phyloP scores from a whole-genome alignment of 2,113 vertebrate species.

The Mesocricetus auratus region DNA sequence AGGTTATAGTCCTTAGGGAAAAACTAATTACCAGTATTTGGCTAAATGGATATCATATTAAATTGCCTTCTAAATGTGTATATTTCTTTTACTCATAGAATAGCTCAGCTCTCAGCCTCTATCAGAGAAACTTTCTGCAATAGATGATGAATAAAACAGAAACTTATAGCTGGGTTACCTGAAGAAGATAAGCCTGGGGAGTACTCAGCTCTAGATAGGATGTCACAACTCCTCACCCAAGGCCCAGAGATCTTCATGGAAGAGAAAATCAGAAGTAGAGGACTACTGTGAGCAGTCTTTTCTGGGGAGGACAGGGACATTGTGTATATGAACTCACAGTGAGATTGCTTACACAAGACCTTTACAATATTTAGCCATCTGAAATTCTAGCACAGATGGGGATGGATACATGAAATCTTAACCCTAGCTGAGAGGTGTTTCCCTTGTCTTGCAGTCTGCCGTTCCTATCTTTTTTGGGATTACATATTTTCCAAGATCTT shows the following conservation, averaged over 20 bases:
- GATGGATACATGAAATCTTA: neutral
- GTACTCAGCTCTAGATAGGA: neutral
- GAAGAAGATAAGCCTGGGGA: too few species aligned
- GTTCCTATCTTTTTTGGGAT: conserved; percentile 11
- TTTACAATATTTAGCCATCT: too few species aligned
- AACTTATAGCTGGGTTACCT: neutral
- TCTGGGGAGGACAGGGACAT: neutral
- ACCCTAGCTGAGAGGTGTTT: neutral
- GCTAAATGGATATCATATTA: neutral
- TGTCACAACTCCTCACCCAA: neutral
- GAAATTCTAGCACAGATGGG: neutral
- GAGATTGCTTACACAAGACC: neutral
- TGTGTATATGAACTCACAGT: neutral
- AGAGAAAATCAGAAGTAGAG: neutral
- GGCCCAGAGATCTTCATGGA: neutral
- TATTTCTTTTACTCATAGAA: neutral
- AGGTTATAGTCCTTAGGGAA: neutral
- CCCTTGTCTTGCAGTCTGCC: conserved; percentile 7
- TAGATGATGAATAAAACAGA: neutral
- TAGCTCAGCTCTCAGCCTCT: too few species aligned
- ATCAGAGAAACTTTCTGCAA: neutral
- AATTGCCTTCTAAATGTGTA: neutral
- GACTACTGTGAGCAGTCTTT: neutral
- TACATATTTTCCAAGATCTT: conserved; percentile 21
- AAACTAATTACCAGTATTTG: neutral